These are phyloP conservation scores for Dicranocentrus wangi DNA, from an alignment of 2,888 invertebrate species.

Conservation along the genomic window DNA sequence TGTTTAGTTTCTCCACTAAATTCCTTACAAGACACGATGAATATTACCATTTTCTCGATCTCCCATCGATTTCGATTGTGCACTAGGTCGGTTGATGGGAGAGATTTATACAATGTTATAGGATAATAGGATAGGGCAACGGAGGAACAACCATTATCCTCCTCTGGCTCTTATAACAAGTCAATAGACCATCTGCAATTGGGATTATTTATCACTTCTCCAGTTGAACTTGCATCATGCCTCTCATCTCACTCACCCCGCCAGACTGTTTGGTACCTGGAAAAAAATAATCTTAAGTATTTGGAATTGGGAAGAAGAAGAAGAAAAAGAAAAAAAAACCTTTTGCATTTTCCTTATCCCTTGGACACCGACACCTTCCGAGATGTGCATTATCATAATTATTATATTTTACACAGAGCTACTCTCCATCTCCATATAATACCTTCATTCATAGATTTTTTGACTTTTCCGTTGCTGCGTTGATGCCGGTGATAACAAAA, in stretches of 20 bases:
- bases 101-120: too few species aligned
- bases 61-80: constrained; percentile 14
- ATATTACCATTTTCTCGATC: constrained; percentile 10
- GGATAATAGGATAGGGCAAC: too few species aligned
- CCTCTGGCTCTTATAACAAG: neutral
- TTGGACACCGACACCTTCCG: constrained; percentile 24
- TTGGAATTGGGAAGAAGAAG: too few species aligned
- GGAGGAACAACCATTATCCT: too few species aligned
- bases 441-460: neutral
- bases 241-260: neutral
- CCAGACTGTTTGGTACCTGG: constrained; percentile 59
- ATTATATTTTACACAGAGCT: neutral
- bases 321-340: too few species aligned
- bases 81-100: too few species aligned
- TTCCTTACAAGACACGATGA: too few species aligned
- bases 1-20: too few species aligned
- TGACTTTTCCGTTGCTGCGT: constrained; percentile 15
- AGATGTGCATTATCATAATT: constrained; percentile 27
- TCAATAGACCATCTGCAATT: constrained; percentile 3
- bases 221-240: constrained; percentile 25
- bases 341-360: too few species aligned
- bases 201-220: constrained; percentile 57
- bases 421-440: neutral
- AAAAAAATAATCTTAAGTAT: too few species aligned
- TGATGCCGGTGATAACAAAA: too few species aligned